A percentile compares a stretch with the other conserved stretches of the same genome.
Conservation (phyloP, 2,113 vertebrate genomes). For the Apteryx owenii region DNA sequence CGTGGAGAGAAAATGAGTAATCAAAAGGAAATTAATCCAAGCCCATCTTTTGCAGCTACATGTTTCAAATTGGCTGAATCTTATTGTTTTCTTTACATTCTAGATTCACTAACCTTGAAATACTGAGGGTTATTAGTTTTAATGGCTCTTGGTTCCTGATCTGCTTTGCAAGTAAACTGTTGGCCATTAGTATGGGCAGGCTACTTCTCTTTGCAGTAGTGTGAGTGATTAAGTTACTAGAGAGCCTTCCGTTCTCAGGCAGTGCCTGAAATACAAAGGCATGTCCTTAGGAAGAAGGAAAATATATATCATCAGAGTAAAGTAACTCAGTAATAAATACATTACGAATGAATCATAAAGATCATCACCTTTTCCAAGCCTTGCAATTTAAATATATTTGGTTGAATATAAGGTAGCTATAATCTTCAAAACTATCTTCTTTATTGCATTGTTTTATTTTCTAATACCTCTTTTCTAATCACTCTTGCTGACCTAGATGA, state of each 20-base stretch:
- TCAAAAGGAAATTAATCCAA: neutral
- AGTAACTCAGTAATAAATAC: neutral
- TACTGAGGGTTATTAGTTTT: neutral
- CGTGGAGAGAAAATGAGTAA: neutral
- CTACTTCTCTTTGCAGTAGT: neutral
- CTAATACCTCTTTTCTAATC: neutral
- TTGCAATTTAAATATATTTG: neutral
- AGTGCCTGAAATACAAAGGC: neutral
- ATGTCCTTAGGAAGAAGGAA: neutral
- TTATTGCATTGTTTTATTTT: neutral
- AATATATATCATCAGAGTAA: neutral
- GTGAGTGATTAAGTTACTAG: neutral
- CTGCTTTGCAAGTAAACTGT: neutral
- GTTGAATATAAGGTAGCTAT: neutral
- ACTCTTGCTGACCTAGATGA: neutral
- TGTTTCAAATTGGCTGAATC: neutral
- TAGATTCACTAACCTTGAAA: neutral
- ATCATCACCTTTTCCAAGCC: conserved; percentile 2
- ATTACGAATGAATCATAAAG: conserved; percentile 16
- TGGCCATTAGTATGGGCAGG: neutral
- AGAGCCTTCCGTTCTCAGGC: neutral
- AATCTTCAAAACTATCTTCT: neutral
- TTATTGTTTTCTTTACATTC: neutral
- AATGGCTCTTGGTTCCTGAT: neutral
- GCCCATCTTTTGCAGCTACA: neutral